Percentiles rank a stretch among this genome's conserved stretches.
These are phyloP conservation scores for Stegostoma tigrinum DNA, from an alignment of 2,113 vertebrate genomes.

Conservation along the genomic window DNA sequence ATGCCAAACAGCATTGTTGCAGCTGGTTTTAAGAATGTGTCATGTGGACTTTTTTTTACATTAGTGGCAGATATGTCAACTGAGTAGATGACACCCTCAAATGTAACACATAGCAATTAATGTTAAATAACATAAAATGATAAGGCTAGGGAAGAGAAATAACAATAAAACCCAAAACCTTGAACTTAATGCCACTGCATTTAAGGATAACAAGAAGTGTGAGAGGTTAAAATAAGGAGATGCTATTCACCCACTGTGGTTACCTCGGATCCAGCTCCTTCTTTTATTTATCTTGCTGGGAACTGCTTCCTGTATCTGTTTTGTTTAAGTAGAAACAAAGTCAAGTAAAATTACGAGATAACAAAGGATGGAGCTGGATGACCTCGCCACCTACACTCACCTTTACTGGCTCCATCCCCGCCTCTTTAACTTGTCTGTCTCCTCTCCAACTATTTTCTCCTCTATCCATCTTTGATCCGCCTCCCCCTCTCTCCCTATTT, in stretches of 20 bases:
- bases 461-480: too few relatives aligned
- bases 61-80: background rate
- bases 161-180: background rate
- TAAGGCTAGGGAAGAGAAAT: background rate
- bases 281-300: background rate
- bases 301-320: background rate
- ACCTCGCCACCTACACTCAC: too few relatives aligned
- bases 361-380: too few relatives aligned
- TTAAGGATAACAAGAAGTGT: background rate
- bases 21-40: background rate
- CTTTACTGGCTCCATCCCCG: too few relatives aligned
- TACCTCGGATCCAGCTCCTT: background rate
- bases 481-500: too few relatives aligned
- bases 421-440: too few relatives aligned
- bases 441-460: too few relatives aligned
- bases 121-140: background rate
- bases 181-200: background rate
- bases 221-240: background rate
- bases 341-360: background rate
- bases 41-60: background rate
- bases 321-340: background rate
- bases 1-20: background rate
- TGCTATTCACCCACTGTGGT: background rate
- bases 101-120: background rate
- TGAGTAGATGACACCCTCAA: background rate